phyloP scores from a whole-genome alignment of 2,113 vertebrate species.

The Muntiacus reevesi region DNA sequence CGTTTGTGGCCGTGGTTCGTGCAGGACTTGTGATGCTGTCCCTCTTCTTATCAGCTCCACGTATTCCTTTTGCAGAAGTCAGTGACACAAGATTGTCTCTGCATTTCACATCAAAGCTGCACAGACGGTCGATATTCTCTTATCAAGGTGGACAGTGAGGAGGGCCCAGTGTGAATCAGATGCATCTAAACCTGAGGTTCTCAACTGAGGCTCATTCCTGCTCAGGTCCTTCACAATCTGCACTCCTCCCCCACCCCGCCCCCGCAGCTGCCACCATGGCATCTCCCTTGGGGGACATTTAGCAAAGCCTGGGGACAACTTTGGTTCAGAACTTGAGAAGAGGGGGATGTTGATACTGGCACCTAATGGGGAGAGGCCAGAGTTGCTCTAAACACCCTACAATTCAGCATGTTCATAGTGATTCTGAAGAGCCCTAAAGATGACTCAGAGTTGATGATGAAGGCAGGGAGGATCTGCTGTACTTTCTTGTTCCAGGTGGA shows the following conservation, averaged over 20 bases:
- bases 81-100: neutral
- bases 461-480: too few relatives aligned
- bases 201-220: neutral
- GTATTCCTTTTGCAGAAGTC: neutral
- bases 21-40: neutral
- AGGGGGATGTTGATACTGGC: too few relatives aligned
- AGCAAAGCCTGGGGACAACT: too few relatives aligned
- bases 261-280: neutral
- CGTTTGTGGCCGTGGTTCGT: neutral
- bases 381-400: too few relatives aligned
- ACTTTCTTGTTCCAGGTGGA: too few relatives aligned
- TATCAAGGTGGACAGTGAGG: neutral
- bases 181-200: neutral
- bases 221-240: neutral
- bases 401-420: too few relatives aligned
- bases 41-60: neutral
- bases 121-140: neutral
- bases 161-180: neutral
- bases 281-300: neutral
- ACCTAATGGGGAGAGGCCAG: too few relatives aligned
- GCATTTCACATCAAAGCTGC: neutral
- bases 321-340: too few relatives aligned
- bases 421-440: too few relatives aligned
- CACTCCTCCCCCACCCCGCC: fast-evolving
- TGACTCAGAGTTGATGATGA: too few relatives aligned